Percentiles rank a stretch among this genome's conserved stretches.
Conservation (phyloP, 2,888 invertebrate species). For the Paralinhomoeus sp. region DNA sequence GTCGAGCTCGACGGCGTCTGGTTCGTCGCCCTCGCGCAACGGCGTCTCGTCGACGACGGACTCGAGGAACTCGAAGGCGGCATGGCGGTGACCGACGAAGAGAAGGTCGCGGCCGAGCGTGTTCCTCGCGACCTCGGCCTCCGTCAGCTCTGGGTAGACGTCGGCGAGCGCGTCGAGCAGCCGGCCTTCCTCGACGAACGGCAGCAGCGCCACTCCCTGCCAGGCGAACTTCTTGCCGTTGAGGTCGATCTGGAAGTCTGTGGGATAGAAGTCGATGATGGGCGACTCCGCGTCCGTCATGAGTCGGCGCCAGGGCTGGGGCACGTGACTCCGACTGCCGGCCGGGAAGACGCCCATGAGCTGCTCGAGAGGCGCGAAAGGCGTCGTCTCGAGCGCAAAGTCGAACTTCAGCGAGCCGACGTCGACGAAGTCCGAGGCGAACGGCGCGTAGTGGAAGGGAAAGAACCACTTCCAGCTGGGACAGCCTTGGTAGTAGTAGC, state of each 20-base stretch:
- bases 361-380: constrained; percentile 93
- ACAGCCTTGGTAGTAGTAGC: constrained; percentile 97
- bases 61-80: constrained; percentile 44
- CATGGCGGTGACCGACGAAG: constrained; percentile 52
- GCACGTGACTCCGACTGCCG: constrained; percentile 77
- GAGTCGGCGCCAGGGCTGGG: constrained; percentile 66
- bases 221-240: constrained; percentile 99
- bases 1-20: constrained; percentile 35
- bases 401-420: constrained; percentile 52
- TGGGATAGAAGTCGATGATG: constrained; percentile 96
- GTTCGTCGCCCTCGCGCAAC: no score
- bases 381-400: constrained; percentile 65
- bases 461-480: constrained; percentile 99
- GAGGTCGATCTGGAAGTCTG: constrained; percentile 66
- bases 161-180: constrained; percentile 58
- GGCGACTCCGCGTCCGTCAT: constrained; percentile 78
- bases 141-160: constrained; percentile 53
- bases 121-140: constrained; percentile 66
- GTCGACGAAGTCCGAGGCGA: constrained; percentile 86
- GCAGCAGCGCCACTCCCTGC: constrained; percentile 92
- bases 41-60: constrained; percentile 13
- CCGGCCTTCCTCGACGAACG: constrained; percentile 76
- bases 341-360: constrained; percentile 96
- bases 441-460: constrained; percentile 97
- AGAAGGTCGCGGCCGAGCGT: constrained; percentile 64